Evolutionary conservation across 92 coral and sea anemone genomes (phyloP), one percentile per base, ranked within the genome.

Genomic region (Siderastrea siderea): DNA sequence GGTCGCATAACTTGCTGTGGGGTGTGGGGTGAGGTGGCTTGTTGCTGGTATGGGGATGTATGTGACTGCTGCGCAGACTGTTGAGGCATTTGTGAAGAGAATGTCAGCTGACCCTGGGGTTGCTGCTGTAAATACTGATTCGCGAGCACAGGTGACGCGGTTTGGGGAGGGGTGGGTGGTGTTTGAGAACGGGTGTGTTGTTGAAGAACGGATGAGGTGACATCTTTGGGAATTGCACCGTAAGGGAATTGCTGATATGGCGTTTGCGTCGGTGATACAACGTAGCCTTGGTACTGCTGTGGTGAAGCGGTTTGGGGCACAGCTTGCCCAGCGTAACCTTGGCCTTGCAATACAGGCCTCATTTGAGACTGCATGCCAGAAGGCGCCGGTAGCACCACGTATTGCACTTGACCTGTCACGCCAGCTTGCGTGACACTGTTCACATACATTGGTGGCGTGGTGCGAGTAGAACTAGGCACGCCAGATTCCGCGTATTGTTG

Each of bases 141-240:
- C 3, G 98, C 83, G 64, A 89, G 89, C 47, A 88, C 86, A 26
- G 99, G 97, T 26, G 98, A 95, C 46, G 94, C 93, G 6, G 93
- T 92, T 47, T 90, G 94, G 43, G 99, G 98, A 71, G 99, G 99
- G 64, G 99, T 95, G 50, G 97, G 97, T 57, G 99, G 98, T 48
- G 98, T 94, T 84, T 97, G 99, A 7, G 99, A 93, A 44, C 94
- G 96, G 75, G 94, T 81, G 90, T 90, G 93, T 76, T 87, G 91
- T 65, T 88, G 90, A 75, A 96, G 84, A 74, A 90, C 94, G 52
- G 95, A 67, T 17, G 91, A 85, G 2, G 96, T 77, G 7, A 73
- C 82, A 51, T 87, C 89, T 68, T 77, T 77, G 58, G 89, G 68
- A 15, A 77, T 14, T 68, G 84, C 67, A 11, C 89, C 77, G 76